Base-by-base conservation (phyloP, 2,113 vertebrate genomes). In the Seriola aureovittata region DNA sequence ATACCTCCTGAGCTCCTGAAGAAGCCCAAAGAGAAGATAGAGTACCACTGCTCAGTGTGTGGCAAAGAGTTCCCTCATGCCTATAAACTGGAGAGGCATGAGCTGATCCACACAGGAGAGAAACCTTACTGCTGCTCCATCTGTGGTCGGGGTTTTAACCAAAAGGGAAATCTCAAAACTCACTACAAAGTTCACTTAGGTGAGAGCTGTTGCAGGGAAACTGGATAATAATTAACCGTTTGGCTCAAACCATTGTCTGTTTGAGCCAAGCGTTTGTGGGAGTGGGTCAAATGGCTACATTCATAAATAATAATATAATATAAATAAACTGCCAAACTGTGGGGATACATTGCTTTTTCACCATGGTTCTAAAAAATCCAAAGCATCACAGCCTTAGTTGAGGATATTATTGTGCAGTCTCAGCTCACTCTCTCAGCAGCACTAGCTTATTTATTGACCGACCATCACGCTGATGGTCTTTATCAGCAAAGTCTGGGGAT, bases 161-260 rank as follows among this genome's bases (percentile, higher is more conserved):
- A 93, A 85, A 93, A 91, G 65, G 92, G 92, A 19, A 93, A 93
- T 66, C 93, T 93, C n/a, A 93, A 94, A 88, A 93, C 93, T 0
- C 93, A 94, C 86, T 89, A 91, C 87, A 93, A 93, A 80, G 87
- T 94, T 58, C 91, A 93, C 72, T 75, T 89, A 50, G 90, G 89
- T 91, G 76, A 90, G 92, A 74, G 32, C 19, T 36, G 8, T 34
- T 8, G n/a, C 11, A 42, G 19, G 4, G 19, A 42, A 50, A 9
- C 32, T 44, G 21, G 38, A 36, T 65, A 42, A 3, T 19, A 23
- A 4, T 52, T 5, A 52, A 34, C 23, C 42, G 19, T 67, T 19
- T 48, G 44, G 29, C 8, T 66, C 12, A 25, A 66, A 46, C 23
- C 36, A 23, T n/a, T 64, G 36, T 60, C 29, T 29, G 23, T 58